Evolutionary conservation across 2,888 invertebrate species (phyloP).

Genomic region (Brachyptera risi): DNA sequence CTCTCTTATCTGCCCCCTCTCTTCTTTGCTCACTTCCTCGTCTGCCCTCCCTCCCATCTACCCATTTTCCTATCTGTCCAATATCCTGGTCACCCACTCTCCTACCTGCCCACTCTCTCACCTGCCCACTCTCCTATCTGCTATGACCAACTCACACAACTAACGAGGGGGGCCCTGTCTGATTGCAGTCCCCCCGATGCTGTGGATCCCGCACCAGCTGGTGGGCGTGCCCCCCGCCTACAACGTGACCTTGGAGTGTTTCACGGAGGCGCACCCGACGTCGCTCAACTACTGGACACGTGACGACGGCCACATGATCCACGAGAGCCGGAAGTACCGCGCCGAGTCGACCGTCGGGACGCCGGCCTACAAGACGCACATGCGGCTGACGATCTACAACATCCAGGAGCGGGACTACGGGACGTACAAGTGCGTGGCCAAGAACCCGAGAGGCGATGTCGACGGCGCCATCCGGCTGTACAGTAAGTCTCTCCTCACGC

Average conservation of each 20-base stretch:
- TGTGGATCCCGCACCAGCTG: conserved; percentile 87
- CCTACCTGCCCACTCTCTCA: not conserved
- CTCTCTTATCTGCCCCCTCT: too few species aligned
- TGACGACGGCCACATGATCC: conserved; percentile 85
- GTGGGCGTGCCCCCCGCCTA: conserved; percentile 80
- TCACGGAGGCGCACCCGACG: conserved; percentile 86
- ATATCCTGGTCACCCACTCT: too few species aligned
- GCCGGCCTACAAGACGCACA: conserved; percentile 80
- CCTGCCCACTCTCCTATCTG: not conserved
- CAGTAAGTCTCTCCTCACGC: conserved; percentile 64
- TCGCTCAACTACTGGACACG: conserved; percentile 89
- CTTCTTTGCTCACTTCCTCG: too few species aligned
- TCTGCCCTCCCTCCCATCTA: too few species aligned
- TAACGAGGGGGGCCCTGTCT: not conserved
- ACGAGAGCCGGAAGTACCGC: conserved; percentile 76
- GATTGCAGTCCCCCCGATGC: conserved; percentile 78
- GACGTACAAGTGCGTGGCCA: conserved; percentile 82
- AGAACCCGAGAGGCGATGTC: conserved; percentile 87
- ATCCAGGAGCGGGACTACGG: conserved; percentile 77
- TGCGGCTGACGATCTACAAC: conserved; percentile 76
- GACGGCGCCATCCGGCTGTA: conserved; percentile 85
- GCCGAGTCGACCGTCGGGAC: conserved; percentile 56
- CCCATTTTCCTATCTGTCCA: too few species aligned
- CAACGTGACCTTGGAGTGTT: conserved; percentile 81
- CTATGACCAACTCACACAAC: not conserved